phyloP scores from a whole-genome alignment of 2,113 vertebrate species.

The Thinocorus orbignyianus region DNA sequence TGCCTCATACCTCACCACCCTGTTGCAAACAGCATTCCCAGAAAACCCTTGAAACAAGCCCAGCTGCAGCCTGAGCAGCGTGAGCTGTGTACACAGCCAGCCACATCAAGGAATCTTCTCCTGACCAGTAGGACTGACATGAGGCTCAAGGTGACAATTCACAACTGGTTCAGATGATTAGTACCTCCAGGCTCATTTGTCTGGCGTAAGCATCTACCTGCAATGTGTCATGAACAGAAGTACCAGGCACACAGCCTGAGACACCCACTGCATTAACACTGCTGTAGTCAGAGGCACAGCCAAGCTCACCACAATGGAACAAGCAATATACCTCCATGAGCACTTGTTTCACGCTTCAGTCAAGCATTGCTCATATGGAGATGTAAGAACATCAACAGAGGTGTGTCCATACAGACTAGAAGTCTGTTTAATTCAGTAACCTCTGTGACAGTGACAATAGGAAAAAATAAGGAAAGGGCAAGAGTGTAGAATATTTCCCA shows the following conservation, averaged over 20 bases:
- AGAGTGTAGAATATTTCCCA: background rate
- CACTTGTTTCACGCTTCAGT: background rate
- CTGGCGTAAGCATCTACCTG: background rate
- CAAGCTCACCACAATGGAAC: background rate
- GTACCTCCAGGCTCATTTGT: background rate
- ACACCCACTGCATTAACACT: background rate
- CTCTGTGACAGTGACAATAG: background rate
- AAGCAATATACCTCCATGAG: background rate
- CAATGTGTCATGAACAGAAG: background rate
- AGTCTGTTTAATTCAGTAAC: background rate
- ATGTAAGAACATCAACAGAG: background rate
- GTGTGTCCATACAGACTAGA: background rate
- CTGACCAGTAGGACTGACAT: background rate
- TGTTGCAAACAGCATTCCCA: background rate
- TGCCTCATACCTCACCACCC: background rate
- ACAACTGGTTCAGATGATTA: rapidly evolving
- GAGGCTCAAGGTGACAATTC: background rate
- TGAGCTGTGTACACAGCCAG: background rate
- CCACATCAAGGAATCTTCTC: background rate
- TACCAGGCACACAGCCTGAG: background rate
- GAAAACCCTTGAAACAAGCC: background rate
- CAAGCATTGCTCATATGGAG: background rate
- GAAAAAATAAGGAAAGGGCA: background rate
- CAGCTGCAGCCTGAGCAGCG: background rate
- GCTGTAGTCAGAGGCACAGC: rapidly evolving